Evolutionary conservation across 2,888 invertebrate genomes (phyloP).

Genomic region (Chrysolina haemoptera): DNA sequence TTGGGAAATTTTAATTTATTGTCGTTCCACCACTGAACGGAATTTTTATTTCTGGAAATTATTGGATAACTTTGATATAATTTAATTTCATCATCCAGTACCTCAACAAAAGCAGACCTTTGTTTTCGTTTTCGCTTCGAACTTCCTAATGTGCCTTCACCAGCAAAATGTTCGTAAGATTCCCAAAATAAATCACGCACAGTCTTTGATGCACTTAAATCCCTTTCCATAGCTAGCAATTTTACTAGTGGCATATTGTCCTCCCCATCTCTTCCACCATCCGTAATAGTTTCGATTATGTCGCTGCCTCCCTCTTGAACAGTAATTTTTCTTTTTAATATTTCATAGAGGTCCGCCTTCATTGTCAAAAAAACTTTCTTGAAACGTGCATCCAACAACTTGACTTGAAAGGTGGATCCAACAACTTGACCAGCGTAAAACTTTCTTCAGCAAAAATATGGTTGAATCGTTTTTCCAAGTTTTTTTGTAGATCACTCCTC

Average conservation of each 20-base stretch:
- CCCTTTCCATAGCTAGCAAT: no score
- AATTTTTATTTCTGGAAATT: background rate
- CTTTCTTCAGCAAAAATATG: slow-evolving; percentile 35
- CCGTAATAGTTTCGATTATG: background rate
- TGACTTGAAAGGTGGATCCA: slow-evolving; percentile 48
- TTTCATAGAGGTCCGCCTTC: slow-evolving; percentile 9
- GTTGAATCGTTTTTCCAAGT: slow-evolving; percentile 7
- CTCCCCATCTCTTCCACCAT: no score
- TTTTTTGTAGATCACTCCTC: slow-evolving; percentile 15
- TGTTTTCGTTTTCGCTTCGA: slow-evolving; percentile 10
- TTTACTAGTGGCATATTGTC: no score
- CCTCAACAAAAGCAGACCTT: slow-evolving; percentile 4
- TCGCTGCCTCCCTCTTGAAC: slow-evolving; percentile 1
- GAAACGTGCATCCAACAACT: slow-evolving; percentile 46
- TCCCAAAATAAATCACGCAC: slow-evolving; percentile 22
- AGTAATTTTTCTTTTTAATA: background rate
- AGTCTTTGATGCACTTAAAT: slow-evolving; percentile 23
- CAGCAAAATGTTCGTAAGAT: slow-evolving; percentile 8
- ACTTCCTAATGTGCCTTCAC: no score
- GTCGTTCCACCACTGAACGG: slow-evolving; percentile 11
- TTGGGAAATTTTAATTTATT: slow-evolving; percentile 10
- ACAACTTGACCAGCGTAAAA: slow-evolving; percentile 41
- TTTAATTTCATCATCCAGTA: slow-evolving; percentile 7
- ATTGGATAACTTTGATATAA: background rate
- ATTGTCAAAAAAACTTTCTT: slow-evolving; percentile 48